Percentiles rank a stretch among this genome's conserved stretches.
Evolutionary conservation across 2,797 vertebrate species (phyloP).

Genomic region (Mus minutoides): DNA sequence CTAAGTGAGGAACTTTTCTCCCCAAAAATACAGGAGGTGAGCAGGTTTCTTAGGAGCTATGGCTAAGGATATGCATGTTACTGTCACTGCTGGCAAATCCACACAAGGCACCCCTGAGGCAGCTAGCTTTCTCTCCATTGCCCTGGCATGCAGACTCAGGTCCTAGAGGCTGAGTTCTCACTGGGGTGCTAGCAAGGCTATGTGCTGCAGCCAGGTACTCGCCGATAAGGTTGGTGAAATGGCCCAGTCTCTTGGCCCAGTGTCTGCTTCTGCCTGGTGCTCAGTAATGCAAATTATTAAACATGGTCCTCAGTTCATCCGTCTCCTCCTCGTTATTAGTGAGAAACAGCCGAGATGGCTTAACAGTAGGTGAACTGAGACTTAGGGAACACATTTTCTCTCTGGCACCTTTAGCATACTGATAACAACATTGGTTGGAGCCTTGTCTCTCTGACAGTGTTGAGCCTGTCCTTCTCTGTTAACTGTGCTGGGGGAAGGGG

Average conservation of each 20-base stretch:
- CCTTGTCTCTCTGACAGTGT: neutral
- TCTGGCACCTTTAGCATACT: neutral
- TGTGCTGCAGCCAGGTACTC: neutral
- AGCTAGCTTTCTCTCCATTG: neutral
- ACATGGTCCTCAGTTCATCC: neutral
- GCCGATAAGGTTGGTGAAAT: neutral
- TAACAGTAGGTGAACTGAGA: neutral
- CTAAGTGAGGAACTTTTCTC: neutral
- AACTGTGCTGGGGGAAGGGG: neutral
- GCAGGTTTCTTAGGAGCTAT: neutral
- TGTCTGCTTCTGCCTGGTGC: neutral
- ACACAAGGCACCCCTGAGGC: neutral
- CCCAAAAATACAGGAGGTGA: neutral
- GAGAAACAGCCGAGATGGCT: neutral
- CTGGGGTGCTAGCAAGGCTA: neutral
- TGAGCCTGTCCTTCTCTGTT: neutral
- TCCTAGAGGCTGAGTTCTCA: neutral
- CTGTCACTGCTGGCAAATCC: neutral
- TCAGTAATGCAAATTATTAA: neutral
- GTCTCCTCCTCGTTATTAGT: neutral
- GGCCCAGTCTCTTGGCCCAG: neutral
- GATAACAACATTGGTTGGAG: neutral
- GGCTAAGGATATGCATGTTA: neutral
- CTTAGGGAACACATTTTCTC: neutral
- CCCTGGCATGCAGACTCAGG: neutral